phyloP scores from a whole-genome alignment of 1,140 invertebrate species.

The Leptonema lineaticorne region DNA sequence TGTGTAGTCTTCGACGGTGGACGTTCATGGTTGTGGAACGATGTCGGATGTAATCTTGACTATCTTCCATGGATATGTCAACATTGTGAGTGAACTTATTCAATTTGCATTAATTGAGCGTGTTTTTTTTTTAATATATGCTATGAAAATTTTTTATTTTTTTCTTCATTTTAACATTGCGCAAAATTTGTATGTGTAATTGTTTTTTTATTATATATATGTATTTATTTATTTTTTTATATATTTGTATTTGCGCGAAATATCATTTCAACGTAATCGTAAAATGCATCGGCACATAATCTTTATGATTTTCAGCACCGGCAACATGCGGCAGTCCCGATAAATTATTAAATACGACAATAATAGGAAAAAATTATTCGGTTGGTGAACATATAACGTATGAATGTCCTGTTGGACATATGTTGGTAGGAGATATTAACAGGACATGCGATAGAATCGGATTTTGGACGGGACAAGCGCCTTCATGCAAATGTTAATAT shows the following conservation, averaged over 20 bases:
- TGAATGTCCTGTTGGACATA: constrained; percentile 79
- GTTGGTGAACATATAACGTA: constrained; percentile 74
- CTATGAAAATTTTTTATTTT: no score
- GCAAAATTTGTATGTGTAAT: background rate
- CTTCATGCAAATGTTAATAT: constrained; percentile 82
- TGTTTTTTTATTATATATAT: background rate
- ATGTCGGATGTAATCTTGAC: constrained; percentile 90
- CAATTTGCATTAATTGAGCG: no score
- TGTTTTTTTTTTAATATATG: no score
- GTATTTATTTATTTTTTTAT: background rate
- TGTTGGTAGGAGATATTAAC: constrained; percentile 70
- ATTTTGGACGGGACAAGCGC: constrained; percentile 77
- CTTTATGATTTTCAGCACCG: constrained; percentile 63
- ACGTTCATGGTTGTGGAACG: constrained; percentile 89
- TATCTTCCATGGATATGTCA: constrained; percentile 92
- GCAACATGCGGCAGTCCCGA: constrained; percentile 84
- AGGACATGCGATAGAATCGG: constrained; percentile 72
- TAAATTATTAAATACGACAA: constrained; percentile 78
- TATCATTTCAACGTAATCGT: no score
- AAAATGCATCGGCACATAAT: background rate
- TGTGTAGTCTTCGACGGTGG: constrained; percentile 89
- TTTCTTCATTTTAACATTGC: background rate
- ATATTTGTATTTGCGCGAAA: background rate
- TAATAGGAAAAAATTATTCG: constrained; percentile 68
- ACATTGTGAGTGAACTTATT: constrained; percentile 67